Evolutionary conservation across 2,888 invertebrate species (phyloP).

Genomic region (Cremastinae sp.): DNA sequence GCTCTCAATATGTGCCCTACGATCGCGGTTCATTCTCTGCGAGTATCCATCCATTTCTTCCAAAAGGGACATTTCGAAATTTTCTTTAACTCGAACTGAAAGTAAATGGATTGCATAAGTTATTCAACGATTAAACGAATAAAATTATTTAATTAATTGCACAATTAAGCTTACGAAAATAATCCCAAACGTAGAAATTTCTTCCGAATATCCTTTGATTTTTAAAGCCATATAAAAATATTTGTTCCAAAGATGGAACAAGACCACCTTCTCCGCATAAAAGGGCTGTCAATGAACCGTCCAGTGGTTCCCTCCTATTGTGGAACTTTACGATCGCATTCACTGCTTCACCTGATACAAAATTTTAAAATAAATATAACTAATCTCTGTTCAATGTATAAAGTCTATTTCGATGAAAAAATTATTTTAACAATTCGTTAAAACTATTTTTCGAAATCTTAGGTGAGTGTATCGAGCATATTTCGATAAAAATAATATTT

Average conservation of each 20-base stretch:
- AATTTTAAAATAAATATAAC: neutral
- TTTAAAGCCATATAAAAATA: conserved; percentile 97
- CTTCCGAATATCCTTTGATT: conserved; percentile 95
- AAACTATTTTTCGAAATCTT: too few species aligned
- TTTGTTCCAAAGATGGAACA: conserved; percentile 95
- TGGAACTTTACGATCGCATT: conserved; percentile 98
- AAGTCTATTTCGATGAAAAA: too few species aligned
- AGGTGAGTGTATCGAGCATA: neutral
- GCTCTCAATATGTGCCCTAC: conserved; percentile 71
- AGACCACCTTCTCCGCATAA: conserved; percentile 97
- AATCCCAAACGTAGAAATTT: conserved; percentile 99
- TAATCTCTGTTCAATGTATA: neutral
- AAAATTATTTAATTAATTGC: neutral
- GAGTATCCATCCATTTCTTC: conserved; percentile 83
- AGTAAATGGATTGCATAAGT: neutral
- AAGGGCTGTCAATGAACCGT: conserved; percentile 92
- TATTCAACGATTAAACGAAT: neutral
- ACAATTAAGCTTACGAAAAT: conserved; percentile 88
- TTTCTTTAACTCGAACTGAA: conserved; percentile 89
- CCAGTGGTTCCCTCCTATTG: conserved; percentile 91
- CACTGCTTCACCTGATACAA: conserved; percentile 91
- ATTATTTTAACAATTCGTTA: too few species aligned
- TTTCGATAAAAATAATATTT: too few species aligned
- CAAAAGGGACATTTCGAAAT: conserved; percentile 88
- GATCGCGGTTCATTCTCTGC: conserved; percentile 74